Conservation (phyloP, 2,888 invertebrate species). For the Himalopsyche kuldschensis region DNA sequence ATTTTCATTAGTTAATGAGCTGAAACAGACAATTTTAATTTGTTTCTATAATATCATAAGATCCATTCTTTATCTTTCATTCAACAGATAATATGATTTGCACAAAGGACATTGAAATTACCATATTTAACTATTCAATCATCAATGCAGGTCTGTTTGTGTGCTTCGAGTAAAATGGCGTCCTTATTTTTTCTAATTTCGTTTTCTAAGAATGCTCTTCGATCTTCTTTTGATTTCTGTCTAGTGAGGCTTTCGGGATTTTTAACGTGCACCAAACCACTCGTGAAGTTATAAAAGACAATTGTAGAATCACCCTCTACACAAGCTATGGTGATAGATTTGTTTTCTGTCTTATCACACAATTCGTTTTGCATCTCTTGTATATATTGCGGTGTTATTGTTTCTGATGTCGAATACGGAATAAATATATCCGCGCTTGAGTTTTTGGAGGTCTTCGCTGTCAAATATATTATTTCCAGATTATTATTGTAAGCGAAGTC, state of each 20-base stretch:
- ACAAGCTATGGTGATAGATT: constrained; percentile 54
- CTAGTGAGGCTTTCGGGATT: constrained; percentile 45
- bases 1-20: no score
- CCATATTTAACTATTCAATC: neutral
- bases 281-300: constrained; percentile 54
- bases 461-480: constrained; percentile 50
- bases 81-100: no score
- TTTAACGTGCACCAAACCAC: constrained; percentile 48
- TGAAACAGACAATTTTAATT: no score
- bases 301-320: constrained; percentile 54
- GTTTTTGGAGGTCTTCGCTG: constrained; percentile 50
- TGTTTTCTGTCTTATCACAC: constrained; percentile 54
- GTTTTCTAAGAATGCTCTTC: constrained; percentile 50
- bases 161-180: constrained; percentile 50
- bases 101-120: no score
- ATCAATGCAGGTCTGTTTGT: constrained; percentile 12
- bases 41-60: no score
- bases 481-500: constrained; percentile 56
- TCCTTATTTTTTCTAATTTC: constrained; percentile 50
- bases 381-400: constrained; percentile 49
- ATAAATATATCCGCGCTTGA: constrained; percentile 55
- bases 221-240: constrained; percentile 47
- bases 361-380: constrained; percentile 53
- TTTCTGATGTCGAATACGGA: constrained; percentile 48
- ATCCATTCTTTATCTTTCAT: no score